Evolutionary conservation across 2,797 vertebrate genomes (phyloP).

Genomic region (Characodon lateralis): DNA sequence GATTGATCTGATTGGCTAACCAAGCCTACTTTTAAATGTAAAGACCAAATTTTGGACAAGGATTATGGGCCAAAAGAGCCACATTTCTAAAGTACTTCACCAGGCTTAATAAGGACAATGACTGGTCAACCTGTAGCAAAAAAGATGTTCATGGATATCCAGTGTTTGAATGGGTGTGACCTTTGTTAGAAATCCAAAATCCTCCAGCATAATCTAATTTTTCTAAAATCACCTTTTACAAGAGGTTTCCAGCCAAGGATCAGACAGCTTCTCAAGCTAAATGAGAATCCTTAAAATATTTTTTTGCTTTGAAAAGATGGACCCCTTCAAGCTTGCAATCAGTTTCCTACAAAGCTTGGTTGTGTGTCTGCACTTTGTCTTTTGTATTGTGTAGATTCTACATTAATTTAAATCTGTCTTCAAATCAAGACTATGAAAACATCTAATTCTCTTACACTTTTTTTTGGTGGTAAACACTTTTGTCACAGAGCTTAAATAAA

Average conservation of each 20-base stretch:
- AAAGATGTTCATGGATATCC: neutral
- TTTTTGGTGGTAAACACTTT: neutral
- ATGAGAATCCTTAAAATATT: too few relatives aligned
- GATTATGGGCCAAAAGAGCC: neutral
- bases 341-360: neutral
- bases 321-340: neutral
- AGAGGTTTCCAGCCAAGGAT: neutral
- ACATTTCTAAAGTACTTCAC: neutral
- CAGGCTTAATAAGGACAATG: neutral
- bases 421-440: neutral
- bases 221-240: neutral
- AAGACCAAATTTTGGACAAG: neutral
- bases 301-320: too few relatives aligned
- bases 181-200: neutral
- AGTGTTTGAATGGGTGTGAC: neutral
- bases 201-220: constrained; percentile 4
- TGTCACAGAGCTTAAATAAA: neutral
- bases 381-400: neutral
- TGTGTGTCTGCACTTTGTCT: neutral
- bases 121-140: neutral
- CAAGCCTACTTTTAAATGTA: neutral
- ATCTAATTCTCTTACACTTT: neutral
- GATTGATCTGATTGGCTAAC: neutral
- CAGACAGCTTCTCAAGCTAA: neutral
- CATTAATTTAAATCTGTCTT: neutral